These are phyloP conservation scores for Neoarius graeffei DNA, from an alignment of 2,113 vertebrate species.

Conservation along the genomic window DNA sequence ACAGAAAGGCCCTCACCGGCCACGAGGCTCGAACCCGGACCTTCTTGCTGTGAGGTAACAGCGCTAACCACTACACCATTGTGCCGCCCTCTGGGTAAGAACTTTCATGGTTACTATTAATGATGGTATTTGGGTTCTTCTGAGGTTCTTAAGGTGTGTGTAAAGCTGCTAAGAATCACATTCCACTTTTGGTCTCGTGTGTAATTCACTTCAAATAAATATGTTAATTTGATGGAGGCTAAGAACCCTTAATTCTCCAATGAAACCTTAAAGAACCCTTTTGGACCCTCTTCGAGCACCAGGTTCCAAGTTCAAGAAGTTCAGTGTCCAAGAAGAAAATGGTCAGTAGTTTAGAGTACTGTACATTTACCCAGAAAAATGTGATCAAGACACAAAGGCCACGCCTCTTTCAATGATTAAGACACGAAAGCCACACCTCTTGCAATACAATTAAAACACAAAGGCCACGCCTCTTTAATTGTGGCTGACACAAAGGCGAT, in stretches of 20 bases:
- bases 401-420: background rate
- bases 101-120: background rate
- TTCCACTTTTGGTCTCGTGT: no score
- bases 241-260: background rate
- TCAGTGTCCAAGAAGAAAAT: background rate
- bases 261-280: background rate
- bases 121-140: background rate
- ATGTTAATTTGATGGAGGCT: no score
- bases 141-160: background rate
- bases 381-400: background rate
- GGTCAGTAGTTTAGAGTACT: background rate
- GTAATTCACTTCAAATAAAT: no score
- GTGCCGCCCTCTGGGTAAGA: no score
- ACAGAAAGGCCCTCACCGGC: no score
- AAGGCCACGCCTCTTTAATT: background rate
- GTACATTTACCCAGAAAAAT: background rate
- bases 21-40: no score
- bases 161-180: background rate
- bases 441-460: background rate
- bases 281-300: background rate
- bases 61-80: no score
- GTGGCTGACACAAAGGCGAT: background rate
- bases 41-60: no score
- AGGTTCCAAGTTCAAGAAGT: background rate
- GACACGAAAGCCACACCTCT: background rate